Base-by-base conservation (phyloP, 1,140 invertebrate genomes). In the Stegodyphus dumicola region DNA sequence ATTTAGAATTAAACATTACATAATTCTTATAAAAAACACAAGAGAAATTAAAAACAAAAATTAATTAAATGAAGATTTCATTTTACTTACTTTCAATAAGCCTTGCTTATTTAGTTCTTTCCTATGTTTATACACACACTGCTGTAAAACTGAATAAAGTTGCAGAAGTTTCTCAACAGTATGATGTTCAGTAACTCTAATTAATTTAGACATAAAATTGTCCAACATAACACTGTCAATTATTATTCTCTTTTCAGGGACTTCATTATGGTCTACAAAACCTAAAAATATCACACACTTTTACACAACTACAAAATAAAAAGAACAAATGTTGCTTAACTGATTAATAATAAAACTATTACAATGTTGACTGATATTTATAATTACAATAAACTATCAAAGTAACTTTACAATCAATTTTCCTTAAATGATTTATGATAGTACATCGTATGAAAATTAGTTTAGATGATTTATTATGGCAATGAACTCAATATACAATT, bases 151-250 rank as follows among this genome's bases (percentile, higher is more conserved):
- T 87, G 90, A 90, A 88, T 91, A 90, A 52, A 91, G 74, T 77
- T 90, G 89, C 77, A 90, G 89, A 49, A 91, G 76, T 15, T 87
- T 81, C 75, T 90, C 90, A 15, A 91, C 88, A 65, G 81, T 89
- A 86, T 84, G 90, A 56, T 88, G 87, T 18, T 89, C 83, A 7
- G 90, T 91, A 6, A 86, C n/a, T 15, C 75, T 56, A n/a, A 91
- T 90, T 11, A 89, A 85, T n/a, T 76, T 75, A 49, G 89, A 87
- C 7, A 90, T 78, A 10, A 91, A 86, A 13, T 66, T 73, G 2
- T 77, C 69, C 56, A 91, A 87, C 13, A 87, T 77, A 6, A 52
- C 64, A 54, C 15, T 60, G 56, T 88, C 87, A 48, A 87, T 77
- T 60, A 18, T 65, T 11, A 87, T 71, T 64, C 67, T 77, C 18